These are phyloP conservation scores for Flexamia atlantica DNA, from an alignment of 2,888 invertebrate genomes.

Conservation along the genomic window DNA sequence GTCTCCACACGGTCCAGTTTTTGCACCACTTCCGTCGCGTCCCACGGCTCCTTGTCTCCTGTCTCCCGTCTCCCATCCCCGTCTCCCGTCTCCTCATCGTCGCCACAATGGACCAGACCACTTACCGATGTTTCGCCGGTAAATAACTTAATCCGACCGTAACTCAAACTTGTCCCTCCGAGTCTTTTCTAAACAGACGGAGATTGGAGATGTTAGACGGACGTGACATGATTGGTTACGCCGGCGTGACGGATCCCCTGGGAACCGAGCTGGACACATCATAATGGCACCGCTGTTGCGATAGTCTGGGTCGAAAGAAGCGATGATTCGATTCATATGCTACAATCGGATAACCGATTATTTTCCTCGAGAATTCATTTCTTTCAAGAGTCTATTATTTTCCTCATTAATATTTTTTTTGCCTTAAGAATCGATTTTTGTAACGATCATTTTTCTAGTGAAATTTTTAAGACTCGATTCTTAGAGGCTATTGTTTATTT, in stretches of 20 bases:
- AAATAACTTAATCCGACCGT: conserved; percentile 55
- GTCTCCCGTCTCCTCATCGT: not conserved
- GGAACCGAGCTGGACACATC: conserved; percentile 31
- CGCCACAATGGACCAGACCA: conserved; percentile 33
- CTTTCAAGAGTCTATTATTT: no score
- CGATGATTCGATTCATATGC: no score
- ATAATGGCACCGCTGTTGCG: no score
- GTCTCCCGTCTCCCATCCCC: not conserved
- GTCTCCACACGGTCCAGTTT: not conserved
- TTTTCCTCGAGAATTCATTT: no score
- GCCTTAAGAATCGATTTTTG: no score
- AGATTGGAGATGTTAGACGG: conserved; percentile 36
- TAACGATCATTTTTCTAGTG: no score
- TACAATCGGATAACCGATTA: no score
- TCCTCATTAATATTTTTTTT: no score
- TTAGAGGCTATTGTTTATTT: no score
- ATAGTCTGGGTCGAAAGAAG: no score
- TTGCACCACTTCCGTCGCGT: conserved; percentile 1
- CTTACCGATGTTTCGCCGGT: conserved; percentile 49
- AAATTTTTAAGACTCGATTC: no score
- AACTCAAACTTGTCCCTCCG: conserved; percentile 16
- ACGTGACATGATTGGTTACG: conserved; percentile 37
- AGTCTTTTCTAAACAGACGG: conserved; percentile 40
- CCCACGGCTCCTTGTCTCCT: not conserved
- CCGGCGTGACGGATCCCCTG: conserved; percentile 41